Percentiles rank a stretch among this genome's conserved stretches.
Conservation (phyloP, 1,140 invertebrate species). For the Brachionus rubens region DNA sequence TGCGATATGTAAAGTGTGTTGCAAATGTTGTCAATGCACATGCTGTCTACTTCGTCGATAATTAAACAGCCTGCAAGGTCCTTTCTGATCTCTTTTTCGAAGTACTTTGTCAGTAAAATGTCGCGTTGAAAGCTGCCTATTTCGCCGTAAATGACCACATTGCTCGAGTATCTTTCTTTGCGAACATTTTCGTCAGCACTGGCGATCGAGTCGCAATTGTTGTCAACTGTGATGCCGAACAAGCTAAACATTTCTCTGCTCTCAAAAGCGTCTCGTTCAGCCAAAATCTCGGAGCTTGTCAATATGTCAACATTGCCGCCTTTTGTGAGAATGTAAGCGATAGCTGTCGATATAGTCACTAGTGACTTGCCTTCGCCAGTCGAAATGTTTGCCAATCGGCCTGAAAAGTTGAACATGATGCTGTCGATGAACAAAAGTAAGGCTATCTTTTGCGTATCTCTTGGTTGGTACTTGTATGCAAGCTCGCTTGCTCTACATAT, state of each 20-base stretch:
- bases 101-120: neutral
- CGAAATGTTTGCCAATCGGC: conserved; percentile 8
- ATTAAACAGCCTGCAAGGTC: neutral
- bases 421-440: conserved; percentile 1
- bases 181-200: neutral
- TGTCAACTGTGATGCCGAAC: neutral
- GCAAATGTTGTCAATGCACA: neutral
- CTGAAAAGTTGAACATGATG: neutral
- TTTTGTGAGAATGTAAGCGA: neutral
- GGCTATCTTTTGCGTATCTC: conserved; percentile 6
- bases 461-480: neutral
- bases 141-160: neutral
- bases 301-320: conserved; percentile 21
- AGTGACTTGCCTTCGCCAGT: conserved; percentile 25
- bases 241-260: neutral
- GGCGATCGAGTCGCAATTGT: neutral
- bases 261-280: neutral
- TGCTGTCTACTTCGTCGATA: conserved; percentile 19
- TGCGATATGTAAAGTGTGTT: conserved; percentile 10
- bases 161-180: conserved; percentile 1
- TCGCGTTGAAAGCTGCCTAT: neutral
- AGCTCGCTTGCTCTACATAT: neutral
- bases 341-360: neutral
- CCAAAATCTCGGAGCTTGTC: conserved; percentile 10
- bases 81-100: neutral